Conservation (phyloP, 2,888 invertebrate species). For the Thecocarcelia acutangulata region DNA sequence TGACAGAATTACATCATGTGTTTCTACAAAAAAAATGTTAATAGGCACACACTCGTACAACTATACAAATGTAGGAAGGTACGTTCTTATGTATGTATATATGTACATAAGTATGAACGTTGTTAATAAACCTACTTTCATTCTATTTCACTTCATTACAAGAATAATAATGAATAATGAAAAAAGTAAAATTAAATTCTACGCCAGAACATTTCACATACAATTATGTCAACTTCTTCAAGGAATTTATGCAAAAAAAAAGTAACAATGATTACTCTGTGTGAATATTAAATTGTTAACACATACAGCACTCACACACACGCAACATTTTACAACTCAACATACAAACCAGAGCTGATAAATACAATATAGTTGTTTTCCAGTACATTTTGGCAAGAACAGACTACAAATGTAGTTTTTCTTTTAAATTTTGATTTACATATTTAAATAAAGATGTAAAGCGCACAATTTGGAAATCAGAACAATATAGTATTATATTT, state of each 20-base stretch:
- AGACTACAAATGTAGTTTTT: no score
- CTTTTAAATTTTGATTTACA: no score
- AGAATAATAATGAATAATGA: slow-evolving; percentile 40
- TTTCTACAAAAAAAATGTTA: background rate
- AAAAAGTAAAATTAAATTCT: slow-evolving; percentile 51
- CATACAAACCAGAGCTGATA: no score
- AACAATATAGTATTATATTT: no score
- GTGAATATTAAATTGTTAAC: slow-evolving; percentile 41
- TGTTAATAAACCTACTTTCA: slow-evolving; percentile 37
- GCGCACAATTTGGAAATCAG: no score
- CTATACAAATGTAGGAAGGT: background rate
- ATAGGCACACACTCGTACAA: background rate
- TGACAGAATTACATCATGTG: slow-evolving; percentile 17
- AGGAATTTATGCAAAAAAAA: slow-evolving; percentile 18
- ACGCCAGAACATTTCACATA: slow-evolving; percentile 31
- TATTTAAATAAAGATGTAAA: no score
- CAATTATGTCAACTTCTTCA: slow-evolving; percentile 61
- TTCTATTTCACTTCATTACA: slow-evolving; percentile 16
- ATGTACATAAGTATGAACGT: background rate
- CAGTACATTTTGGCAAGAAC: no score
- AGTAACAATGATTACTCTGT: slow-evolving; percentile 16
- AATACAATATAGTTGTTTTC: no score
- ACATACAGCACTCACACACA: no score
- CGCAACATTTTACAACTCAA: no score
- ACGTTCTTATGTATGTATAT: background rate